A percentile compares a stretch with the other conserved stretches of the same genome.
phyloP scores from a whole-genome alignment of 23 tunicate species.

The Halocynthia roretzi region DNA sequence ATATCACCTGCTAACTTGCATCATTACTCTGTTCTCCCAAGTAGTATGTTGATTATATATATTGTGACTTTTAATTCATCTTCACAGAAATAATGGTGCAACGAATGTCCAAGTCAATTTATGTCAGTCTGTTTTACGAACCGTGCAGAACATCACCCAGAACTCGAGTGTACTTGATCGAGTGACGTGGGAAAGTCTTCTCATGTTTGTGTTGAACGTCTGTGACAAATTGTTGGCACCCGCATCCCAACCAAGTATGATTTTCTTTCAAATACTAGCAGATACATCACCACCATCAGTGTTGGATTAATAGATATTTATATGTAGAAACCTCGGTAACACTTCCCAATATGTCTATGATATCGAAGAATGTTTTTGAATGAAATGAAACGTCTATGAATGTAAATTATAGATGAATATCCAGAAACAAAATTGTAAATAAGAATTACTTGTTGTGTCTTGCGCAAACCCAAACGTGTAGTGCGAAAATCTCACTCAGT shows the following conservation, averaged over 20 bases:
- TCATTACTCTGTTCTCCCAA: not conserved
- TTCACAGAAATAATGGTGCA: conserved; percentile 44
- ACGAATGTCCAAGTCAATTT: conserved; percentile 33
- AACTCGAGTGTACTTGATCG: conserved; percentile 43
- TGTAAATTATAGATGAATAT: no score
- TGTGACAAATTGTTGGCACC: conserved; percentile 65
- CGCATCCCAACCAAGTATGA: conserved; percentile 71
- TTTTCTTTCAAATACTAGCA: not conserved
- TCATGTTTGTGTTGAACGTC: conserved; percentile 66
- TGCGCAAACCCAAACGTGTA: no score
- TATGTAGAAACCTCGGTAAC: not conserved
- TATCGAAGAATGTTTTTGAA: no score
- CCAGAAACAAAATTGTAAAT: no score
- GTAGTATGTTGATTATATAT: not conserved
- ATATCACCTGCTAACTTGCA: no score
- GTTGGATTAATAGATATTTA: not conserved
- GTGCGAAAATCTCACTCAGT: no score
- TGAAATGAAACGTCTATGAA: no score
- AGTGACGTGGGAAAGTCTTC: conserved; percentile 74
- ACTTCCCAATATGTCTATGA: not conserved
- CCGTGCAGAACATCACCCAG: conserved; percentile 43
- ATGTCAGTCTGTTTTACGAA: conserved; percentile 56
- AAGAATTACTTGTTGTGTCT: no score
- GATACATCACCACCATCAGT: not conserved
- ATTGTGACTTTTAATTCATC: not conserved